Evolutionary conservation across 2,797 vertebrate species (phyloP).

Genomic region (Anniella stebbinsi): DNA sequence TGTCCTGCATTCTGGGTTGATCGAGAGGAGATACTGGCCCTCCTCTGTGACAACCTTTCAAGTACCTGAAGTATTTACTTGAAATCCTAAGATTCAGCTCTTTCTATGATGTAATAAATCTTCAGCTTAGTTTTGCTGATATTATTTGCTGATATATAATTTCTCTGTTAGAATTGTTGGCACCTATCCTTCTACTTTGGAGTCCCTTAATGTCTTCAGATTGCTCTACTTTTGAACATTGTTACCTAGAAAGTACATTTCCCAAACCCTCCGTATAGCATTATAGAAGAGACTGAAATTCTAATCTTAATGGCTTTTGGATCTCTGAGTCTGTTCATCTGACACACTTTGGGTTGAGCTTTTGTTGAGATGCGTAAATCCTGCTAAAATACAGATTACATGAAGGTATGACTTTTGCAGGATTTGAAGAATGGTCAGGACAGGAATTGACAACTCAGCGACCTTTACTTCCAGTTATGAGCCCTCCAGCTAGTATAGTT

Average conservation of each 20-base stretch:
- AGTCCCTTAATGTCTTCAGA: conserved; percentile 11
- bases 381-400: neutral
- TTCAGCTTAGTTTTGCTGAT: neutral
- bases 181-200: neutral
- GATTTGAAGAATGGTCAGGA: conserved; percentile 78
- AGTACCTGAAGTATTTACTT: too few relatives aligned
- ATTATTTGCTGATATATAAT: neutral
- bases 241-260: conserved; percentile 12
- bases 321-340: neutral
- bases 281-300: neutral
- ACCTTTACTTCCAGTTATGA: conserved; percentile 71
- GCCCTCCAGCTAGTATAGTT: conserved; percentile 75
- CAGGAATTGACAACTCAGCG: conserved; percentile 74
- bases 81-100: neutral
- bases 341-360: neutral
- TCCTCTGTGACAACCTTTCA: too few relatives aligned
- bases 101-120: neutral
- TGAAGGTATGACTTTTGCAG: conserved; percentile 66
- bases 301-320: neutral
- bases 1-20: too few relatives aligned
- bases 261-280: neutral
- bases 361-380: neutral
- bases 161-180: neutral
- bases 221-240: conserved; percentile 6
- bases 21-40: too few relatives aligned